A percentile compares a stretch with the other conserved stretches of the same genome.
Conservation (phyloP, 1,140 invertebrate species). For the Watersipora subatra region DNA sequence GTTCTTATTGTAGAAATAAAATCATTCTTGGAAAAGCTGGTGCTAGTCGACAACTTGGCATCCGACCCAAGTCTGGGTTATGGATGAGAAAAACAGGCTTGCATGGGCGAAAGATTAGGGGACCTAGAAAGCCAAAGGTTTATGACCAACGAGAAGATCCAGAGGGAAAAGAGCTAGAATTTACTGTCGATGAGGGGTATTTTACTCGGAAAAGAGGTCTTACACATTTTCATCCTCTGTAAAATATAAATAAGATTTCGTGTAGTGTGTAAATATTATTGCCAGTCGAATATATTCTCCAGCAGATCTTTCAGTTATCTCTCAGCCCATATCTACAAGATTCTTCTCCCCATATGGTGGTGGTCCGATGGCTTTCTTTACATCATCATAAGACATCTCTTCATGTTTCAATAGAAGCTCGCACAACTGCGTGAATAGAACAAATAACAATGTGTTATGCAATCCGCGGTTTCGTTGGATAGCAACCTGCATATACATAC, state of each 20-base stretch:
- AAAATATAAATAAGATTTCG: too few species aligned
- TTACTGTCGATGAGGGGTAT: background rate
- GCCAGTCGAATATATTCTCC: too few species aligned
- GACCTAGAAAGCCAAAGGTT: constrained; percentile 18
- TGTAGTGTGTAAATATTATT: too few species aligned
- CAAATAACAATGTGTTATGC: too few species aligned
- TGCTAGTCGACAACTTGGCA: constrained; percentile 65
- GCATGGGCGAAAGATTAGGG: constrained; percentile 71
- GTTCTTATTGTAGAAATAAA: constrained; percentile 51
- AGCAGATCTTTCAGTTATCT: too few species aligned
- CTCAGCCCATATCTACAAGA: background rate
- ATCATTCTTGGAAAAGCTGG: constrained; percentile 71
- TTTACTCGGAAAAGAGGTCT: background rate
- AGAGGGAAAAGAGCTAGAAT: background rate
- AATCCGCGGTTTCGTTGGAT: too few species aligned
- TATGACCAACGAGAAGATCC: constrained; percentile 3
- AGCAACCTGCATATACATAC: too few species aligned
- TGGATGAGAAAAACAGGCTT: constrained; percentile 81
- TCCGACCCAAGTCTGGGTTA: constrained; percentile 74
- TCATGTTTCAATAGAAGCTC: constrained; percentile 72
- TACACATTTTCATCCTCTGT: too few species aligned
- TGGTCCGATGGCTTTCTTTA: constrained; percentile 73
- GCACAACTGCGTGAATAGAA: constrained; percentile 54
- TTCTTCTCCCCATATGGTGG: constrained; percentile 65
- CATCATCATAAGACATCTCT: constrained; percentile 78